A percentile compares a stretch with the other conserved stretches of the same genome.
phyloP scores from a whole-genome alignment of 2,797 vertebrate species.

The Cynopterus sphinx region DNA sequence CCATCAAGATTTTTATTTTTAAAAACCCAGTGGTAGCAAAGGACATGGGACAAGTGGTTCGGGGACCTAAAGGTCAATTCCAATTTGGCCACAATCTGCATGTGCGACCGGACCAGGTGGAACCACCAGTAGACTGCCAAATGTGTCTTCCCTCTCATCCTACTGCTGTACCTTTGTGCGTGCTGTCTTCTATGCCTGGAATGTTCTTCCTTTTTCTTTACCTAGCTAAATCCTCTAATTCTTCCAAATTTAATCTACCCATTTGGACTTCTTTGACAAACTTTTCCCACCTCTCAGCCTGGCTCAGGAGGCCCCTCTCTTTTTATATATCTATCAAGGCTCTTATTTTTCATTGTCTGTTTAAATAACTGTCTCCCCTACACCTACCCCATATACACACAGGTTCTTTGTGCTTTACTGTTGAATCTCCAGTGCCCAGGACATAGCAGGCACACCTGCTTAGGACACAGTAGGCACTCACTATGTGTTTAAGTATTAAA shows the following conservation, averaged over 20 bases:
- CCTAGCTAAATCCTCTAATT: not conserved
- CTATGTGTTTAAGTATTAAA: not conserved
- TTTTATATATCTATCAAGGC: not conserved
- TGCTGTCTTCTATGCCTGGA: not conserved
- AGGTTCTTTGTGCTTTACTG: not conserved
- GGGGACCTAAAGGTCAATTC: not conserved
- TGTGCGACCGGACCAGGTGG: not conserved
- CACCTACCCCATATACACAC: too few species aligned
- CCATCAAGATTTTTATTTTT: not conserved
- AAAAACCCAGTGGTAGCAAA: not conserved
- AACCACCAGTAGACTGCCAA: not conserved
- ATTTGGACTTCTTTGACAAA: not conserved
- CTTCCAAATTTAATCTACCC: not conserved
- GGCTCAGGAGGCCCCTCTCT: not conserved
- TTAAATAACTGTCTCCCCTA: not conserved
- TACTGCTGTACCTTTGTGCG: not conserved
- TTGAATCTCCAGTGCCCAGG: not conserved
- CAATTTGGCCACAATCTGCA: not conserved
- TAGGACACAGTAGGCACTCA: not conserved
- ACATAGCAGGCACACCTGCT: not conserved
- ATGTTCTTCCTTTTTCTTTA: not conserved
- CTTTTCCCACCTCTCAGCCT: not conserved
- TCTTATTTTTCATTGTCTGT: not conserved
- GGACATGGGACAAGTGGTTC: not conserved
- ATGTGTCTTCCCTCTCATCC: not conserved